phyloP scores from a whole-genome alignment of 2,888 invertebrate genomes.

The Osmoderma eremita region DNA sequence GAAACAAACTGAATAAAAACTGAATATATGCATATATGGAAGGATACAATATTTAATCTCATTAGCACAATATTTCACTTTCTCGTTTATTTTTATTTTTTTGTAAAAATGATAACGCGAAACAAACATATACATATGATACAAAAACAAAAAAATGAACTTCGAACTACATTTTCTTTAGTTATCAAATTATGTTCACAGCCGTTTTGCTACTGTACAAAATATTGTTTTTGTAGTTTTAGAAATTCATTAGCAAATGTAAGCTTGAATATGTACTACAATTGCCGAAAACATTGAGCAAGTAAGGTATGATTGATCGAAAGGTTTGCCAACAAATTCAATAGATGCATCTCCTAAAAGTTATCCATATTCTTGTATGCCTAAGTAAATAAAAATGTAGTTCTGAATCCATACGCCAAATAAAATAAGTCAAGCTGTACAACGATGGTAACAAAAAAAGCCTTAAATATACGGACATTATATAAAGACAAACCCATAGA shows the following conservation, averaged over 20 bases:
- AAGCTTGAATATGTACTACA: no score
- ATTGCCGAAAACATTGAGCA: slow-evolving; percentile 17
- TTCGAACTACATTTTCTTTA: slow-evolving; percentile 28
- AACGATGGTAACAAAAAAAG: slow-evolving; percentile 37
- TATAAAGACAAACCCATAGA: slow-evolving; percentile 42
- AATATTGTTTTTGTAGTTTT: not conserved
- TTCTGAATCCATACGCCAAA: slow-evolving; percentile 28
- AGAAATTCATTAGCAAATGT: no score
- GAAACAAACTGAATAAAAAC: slow-evolving; percentile 19
- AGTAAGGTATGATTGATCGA: slow-evolving; percentile 1
- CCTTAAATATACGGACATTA: slow-evolving; percentile 36
- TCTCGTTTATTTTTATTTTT: slow-evolving; percentile 24
- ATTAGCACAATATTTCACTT: slow-evolving; percentile 40
- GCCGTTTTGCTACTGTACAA: slow-evolving; percentile 29
- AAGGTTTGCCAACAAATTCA: not conserved
- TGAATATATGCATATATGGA: slow-evolving; percentile 29
- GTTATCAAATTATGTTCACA: slow-evolving; percentile 21
- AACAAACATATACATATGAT: slow-evolving; percentile 38
- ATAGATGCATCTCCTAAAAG: not conserved
- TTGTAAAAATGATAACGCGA: slow-evolving; percentile 25
- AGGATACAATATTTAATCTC: slow-evolving; percentile 32
- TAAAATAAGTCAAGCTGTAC: slow-evolving; percentile 36
- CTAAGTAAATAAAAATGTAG: slow-evolving; percentile 14
- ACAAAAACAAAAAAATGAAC: slow-evolving; percentile 22
- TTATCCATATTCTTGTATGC: not conserved